These are phyloP conservation scores for Microctenopoma stevenorrisi DNA, from an alignment of 2,797 vertebrate species.

Conservation along the genomic window DNA sequence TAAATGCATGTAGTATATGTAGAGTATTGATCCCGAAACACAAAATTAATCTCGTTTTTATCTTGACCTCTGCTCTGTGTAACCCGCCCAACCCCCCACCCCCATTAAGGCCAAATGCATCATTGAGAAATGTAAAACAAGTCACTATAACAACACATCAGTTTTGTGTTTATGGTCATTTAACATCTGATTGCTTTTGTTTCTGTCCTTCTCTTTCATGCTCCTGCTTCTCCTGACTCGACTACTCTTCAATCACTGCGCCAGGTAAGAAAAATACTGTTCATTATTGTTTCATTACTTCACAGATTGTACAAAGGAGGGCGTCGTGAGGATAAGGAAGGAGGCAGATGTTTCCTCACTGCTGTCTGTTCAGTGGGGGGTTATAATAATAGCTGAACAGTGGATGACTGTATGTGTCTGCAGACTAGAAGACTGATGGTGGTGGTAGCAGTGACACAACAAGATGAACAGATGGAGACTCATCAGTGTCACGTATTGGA, in stretches of 20 bases:
- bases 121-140: too few relatives aligned
- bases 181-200: background rate
- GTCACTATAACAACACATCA: too few relatives aligned
- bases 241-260: constrained; percentile 14
- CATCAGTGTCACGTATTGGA: constrained; percentile 19
- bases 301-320: constrained; percentile 33
- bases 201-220: constrained; percentile 17
- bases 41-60: background rate
- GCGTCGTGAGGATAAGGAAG: constrained; percentile 45
- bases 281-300: constrained; percentile 23
- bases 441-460: background rate
- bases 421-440: constrained; percentile 49
- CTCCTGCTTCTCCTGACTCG: constrained; percentile 6
- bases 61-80: background rate
- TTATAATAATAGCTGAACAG: constrained; percentile 59
- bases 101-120: too few relatives aligned
- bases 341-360: constrained; percentile 43
- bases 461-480: constrained; percentile 29
- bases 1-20: constrained; percentile 3
- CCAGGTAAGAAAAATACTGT: constrained; percentile 61
- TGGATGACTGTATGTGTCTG: constrained; percentile 40
- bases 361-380: constrained; percentile 32
- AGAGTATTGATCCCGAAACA: constrained; percentile 20
- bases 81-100: too few relatives aligned
- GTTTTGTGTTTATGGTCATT: too few relatives aligned